Conservation (phyloP, 2,797 vertebrate genomes). For the Neostethus bicornis region DNA sequence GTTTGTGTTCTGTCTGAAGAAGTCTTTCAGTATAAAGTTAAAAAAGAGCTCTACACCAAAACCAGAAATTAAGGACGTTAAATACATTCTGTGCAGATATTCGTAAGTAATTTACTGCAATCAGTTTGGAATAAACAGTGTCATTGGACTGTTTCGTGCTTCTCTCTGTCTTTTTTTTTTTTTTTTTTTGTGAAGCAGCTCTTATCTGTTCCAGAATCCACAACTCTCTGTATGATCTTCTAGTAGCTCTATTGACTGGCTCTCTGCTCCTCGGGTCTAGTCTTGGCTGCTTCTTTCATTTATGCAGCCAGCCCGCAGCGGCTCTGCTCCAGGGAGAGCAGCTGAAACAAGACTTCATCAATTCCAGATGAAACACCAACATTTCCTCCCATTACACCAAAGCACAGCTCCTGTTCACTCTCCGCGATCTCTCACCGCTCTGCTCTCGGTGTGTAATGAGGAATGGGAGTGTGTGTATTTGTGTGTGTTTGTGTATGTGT, state of each 20-base stretch:
- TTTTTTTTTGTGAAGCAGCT: conserved; percentile 32
- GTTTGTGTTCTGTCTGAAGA: conserved; percentile 31
- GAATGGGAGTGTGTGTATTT: conserved; percentile 59
- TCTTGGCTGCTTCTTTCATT: conserved; percentile 71
- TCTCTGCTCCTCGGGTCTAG: conserved; percentile 59
- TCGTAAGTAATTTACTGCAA: conserved; percentile 13
- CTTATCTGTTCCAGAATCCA: conserved; percentile 34
- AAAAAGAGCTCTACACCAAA: conserved; percentile 1
- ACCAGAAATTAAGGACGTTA: neutral
- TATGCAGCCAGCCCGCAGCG: conserved; percentile 64
- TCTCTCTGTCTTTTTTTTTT: too few species aligned
- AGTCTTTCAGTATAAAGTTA: neutral
- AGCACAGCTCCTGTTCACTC: conserved; percentile 68
- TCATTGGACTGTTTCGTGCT: conserved; percentile 2
- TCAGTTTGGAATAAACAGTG: conserved; percentile 39
- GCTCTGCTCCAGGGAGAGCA: conserved; percentile 72
- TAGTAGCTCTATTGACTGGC: conserved; percentile 64
- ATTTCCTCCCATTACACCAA: conserved; percentile 81
- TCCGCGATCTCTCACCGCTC: conserved; percentile 67
- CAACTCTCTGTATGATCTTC: conserved; percentile 56
- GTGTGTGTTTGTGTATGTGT: conserved; percentile 36
- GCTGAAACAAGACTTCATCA: conserved; percentile 83
- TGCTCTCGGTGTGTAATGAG: conserved; percentile 70
- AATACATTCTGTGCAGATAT: neutral
- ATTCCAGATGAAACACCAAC: conserved; percentile 85